Percentiles rank a stretch among this genome's conserved stretches.
These are phyloP conservation scores for Urophycis tenuis DNA, from an alignment of 2,797 vertebrate genomes.

Conservation along the genomic window DNA sequence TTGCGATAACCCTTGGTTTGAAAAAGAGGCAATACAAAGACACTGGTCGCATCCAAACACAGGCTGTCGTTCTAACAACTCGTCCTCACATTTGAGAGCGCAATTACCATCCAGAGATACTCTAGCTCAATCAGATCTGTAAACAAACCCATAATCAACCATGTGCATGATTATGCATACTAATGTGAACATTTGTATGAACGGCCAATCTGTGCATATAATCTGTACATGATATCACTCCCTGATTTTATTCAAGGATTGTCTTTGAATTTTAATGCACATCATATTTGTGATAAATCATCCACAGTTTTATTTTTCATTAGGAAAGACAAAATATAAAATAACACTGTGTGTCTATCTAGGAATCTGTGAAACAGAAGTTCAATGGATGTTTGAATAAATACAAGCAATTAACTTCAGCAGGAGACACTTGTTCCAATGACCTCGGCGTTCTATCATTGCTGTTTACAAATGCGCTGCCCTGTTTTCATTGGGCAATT, in stretches of 20 bases:
- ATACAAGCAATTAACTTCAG: neutral
- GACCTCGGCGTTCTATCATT: neutral
- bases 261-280: constrained; percentile 2
- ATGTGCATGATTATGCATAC: constrained; percentile 35
- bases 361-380: neutral
- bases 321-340: neutral
- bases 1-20: constrained; percentile 11
- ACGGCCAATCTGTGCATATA: constrained; percentile 21
- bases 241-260: constrained; percentile 1
- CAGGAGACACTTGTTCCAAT: neutral
- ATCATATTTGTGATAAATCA: neutral
- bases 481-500: neutral
- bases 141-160: constrained; percentile 50
- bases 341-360: neutral
- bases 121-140: constrained; percentile 28
- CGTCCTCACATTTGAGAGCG: constrained; percentile 31
- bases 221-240: constrained; percentile 22
- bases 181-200: constrained; percentile 17
- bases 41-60: constrained; percentile 32
- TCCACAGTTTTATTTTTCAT: neutral
- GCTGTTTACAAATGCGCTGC: neutral
- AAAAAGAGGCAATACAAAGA: constrained; percentile 32
- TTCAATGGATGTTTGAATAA: neutral
- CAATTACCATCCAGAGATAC: constrained; percentile 41
- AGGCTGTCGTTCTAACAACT: constrained; percentile 30